A percentile compares a stretch with the other conserved stretches of the same genome.
Evolutionary conservation across 2,113 vertebrate genomes (phyloP).

Genomic region (Trochalopteron elliotii): DNA sequence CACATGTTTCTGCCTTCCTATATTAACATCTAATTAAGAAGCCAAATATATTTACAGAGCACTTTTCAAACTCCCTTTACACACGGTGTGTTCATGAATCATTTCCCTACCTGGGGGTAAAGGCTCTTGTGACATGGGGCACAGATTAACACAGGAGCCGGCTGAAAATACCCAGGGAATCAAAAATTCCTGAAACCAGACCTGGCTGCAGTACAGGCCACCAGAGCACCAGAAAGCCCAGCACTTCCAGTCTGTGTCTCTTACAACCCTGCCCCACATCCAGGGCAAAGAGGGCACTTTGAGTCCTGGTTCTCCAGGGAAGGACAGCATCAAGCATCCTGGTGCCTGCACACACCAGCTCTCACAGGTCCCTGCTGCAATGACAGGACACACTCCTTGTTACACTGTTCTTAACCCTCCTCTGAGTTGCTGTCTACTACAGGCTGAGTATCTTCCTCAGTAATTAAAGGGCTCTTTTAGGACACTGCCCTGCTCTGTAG

Average conservation of each 20-base stretch:
- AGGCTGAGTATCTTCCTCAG: neutral
- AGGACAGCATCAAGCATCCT: neutral
- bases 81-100: neutral
- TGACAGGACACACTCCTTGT: neutral
- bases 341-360: accelerated
- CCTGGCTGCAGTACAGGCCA: accelerated
- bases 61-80: neutral
- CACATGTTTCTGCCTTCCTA: neutral
- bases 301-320: neutral
- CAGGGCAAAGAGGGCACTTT: accelerated
- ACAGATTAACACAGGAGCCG: neutral
- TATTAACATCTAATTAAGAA: neutral
- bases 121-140: neutral
- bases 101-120: neutral
- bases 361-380: neutral
- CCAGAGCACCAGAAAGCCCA: no score
- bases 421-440: neutral
- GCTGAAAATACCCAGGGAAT: neutral
- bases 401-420: neutral
- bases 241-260: neutral
- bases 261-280: accelerated
- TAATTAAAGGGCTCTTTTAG: neutral
- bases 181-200: neutral
- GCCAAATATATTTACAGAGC: neutral
- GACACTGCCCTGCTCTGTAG: neutral